Evolutionary conservation across 2,113 vertebrate species (phyloP).

Genomic region (Halcyon malimbica): DNA sequence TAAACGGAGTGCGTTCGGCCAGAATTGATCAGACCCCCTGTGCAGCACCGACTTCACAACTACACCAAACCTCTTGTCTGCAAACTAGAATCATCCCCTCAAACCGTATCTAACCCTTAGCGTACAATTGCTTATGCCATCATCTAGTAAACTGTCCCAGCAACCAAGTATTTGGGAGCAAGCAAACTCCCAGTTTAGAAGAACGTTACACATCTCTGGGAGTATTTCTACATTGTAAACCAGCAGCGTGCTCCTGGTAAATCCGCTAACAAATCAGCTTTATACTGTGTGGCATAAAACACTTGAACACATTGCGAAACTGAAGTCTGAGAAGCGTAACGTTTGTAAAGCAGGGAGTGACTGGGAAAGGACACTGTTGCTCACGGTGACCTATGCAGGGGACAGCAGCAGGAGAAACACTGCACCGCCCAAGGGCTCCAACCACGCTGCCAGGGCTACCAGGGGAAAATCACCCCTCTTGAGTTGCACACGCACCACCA

Average conservation of each 20-base stretch:
- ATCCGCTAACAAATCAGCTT: not conserved
- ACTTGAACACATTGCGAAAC: not conserved
- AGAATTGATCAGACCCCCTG: fast-evolving
- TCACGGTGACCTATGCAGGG: not conserved
- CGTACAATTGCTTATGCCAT: not conserved
- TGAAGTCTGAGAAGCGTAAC: not conserved
- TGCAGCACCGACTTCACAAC: not conserved
- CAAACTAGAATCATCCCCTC: not conserved
- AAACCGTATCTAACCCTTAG: not conserved
- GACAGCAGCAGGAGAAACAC: not conserved
- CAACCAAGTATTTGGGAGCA: not conserved
- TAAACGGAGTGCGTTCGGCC: fast-evolving
- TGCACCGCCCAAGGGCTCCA: not conserved
- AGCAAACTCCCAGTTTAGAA: not conserved
- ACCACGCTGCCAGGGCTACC: not conserved
- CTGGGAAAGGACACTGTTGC: not conserved
- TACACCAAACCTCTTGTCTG: not conserved
- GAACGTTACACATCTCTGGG: fast-evolving
- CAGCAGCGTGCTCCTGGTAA: not conserved
- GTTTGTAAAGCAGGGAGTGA: not conserved
- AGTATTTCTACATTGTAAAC: not conserved
- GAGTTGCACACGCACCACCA: not conserved
- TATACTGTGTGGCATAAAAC: not conserved
- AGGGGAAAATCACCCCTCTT: not conserved
- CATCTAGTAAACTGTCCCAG: not conserved